A percentile compares a stretch with the other conserved stretches of the same genome.
Evolutionary conservation across 2,113 vertebrate genomes (phyloP).

Genomic region (Albula goreensis): DNA sequence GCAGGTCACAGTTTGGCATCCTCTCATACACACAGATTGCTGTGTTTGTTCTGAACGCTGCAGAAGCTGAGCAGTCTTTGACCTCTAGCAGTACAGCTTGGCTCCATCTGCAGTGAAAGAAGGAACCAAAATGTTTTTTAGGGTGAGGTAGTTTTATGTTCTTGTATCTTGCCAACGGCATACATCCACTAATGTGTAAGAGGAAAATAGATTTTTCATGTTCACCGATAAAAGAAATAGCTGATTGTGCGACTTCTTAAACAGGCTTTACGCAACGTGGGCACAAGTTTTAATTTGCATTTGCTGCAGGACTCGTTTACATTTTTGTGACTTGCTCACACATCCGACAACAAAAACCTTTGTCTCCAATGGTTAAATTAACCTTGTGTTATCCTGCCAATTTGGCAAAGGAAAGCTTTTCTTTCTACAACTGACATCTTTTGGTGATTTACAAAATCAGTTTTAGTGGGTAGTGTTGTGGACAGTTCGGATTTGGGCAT

Average conservation of each 20-base stretch:
- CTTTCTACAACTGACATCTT: no score
- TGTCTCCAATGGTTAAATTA: background rate
- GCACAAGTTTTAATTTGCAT: background rate
- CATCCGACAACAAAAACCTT: background rate
- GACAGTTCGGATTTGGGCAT: no score
- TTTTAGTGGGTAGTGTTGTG: no score
- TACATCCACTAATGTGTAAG: background rate
- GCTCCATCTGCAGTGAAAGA: background rate
- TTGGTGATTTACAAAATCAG: no score
- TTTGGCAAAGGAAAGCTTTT: no score
- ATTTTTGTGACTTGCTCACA: background rate
- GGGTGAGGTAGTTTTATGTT: background rate
- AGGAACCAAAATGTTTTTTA: background rate
- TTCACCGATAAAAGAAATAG: background rate
- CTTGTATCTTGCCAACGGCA: background rate
- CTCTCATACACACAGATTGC: background rate
- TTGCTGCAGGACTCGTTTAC: background rate
- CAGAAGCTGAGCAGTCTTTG: background rate
- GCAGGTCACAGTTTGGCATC: background rate
- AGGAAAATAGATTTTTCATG: background rate
- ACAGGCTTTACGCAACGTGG: background rate
- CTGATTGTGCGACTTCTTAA: background rate
- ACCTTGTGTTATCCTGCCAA: background rate
- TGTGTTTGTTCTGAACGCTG: background rate
- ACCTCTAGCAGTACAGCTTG: slow-evolving; percentile 1